phyloP scores from a whole-genome alignment of 2,113 vertebrate genomes.

The Alouatta palliata region DNA sequence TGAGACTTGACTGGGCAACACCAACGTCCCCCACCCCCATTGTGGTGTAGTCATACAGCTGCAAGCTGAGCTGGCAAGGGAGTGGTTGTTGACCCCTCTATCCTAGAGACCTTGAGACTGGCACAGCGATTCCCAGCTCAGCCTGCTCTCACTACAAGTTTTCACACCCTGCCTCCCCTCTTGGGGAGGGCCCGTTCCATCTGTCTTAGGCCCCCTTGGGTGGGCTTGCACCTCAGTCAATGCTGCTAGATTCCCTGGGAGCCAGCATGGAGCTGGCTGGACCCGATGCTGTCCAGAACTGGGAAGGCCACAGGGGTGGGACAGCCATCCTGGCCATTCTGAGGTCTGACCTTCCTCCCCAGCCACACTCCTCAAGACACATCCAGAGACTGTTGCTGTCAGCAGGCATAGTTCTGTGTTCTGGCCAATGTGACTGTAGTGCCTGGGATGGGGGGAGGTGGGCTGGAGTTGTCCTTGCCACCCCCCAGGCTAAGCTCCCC shows the following conservation, averaged over 20 bases:
- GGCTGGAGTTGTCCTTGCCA: neutral
- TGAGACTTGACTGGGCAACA: slow-evolving; percentile 31
- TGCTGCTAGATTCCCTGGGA: slow-evolving; percentile 78
- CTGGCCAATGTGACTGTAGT: slow-evolving; percentile 23
- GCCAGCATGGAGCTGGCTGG: slow-evolving; percentile 57
- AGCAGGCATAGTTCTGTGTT: slow-evolving; percentile 32
- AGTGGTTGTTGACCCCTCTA: neutral
- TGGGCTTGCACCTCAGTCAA: slow-evolving; percentile 71
- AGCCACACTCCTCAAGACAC: slow-evolving; percentile 59
- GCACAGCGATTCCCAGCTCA: neutral
- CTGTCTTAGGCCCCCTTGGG: neutral
- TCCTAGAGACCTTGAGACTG: slow-evolving; percentile 15
- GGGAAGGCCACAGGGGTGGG: neutral
- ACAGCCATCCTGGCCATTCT: neutral
- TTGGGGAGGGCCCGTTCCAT: neutral
- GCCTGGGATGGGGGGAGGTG: neutral
- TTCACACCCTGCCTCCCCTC: neutral
- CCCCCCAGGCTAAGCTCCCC: slow-evolving; percentile 24
- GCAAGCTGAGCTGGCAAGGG: neutral
- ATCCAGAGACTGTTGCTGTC: slow-evolving; percentile 23
- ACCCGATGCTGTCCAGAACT: slow-evolving; percentile 49
- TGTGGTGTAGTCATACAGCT: neutral
- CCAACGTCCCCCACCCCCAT: neutral
- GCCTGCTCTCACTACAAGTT: neutral
- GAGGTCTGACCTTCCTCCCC: neutral